Base-by-base conservation (phyloP, 2,888 invertebrate genomes). In the Cyrtodaria siliqua region DNA sequence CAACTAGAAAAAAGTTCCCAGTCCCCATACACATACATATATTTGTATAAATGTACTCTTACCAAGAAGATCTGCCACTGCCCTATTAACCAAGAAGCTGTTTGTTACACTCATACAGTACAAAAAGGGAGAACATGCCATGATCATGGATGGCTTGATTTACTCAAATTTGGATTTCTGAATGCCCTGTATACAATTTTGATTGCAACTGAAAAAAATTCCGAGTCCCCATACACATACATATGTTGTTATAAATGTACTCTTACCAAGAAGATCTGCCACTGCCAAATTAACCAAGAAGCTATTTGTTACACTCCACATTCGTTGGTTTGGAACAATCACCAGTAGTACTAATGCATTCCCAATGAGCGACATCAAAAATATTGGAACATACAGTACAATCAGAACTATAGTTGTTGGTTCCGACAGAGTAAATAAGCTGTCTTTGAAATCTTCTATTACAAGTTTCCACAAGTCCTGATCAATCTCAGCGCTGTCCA, bases 21-120 rank as follows among this genome's bases (percentile, higher is more conserved):
- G n/a, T n/a, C n/a, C n/a, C n/a, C n/a, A n/a, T n/a, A n/a, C n/a
- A n/a, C n/a, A n/a, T n/a, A n/a, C n/a, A n/a, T n/a, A n/a, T n/a
- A n/a, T n/a, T n/a, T n/a, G n/a, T n/a, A 33, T 33, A 12, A 12
- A 33, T 33, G 12, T 33, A 33, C 4, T 33, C 88, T 79, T 81
- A 90, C 90, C 89, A 26, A 90, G 66, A 6, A 90, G 68, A 62
- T 90, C 90, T 0, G 90, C 88, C 2, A 89, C 71, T 16, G 90
- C 89, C 47, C 89, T 77, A 59, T 90, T 90, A 50, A 90, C 83
- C 20, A 90, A 82, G 69, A 90, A 89, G 67, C 87, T 89, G 70
- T 89, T 90, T 44, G 90, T 89, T 14, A 89, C 90, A 24, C 84
- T 88, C 79, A n/a, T n/a, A n/a, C n/a, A n/a, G n/a, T n/a, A n/a